phyloP scores from a whole-genome alignment of 1,140 invertebrate genomes.

The Platorchestia sp. region DNA sequence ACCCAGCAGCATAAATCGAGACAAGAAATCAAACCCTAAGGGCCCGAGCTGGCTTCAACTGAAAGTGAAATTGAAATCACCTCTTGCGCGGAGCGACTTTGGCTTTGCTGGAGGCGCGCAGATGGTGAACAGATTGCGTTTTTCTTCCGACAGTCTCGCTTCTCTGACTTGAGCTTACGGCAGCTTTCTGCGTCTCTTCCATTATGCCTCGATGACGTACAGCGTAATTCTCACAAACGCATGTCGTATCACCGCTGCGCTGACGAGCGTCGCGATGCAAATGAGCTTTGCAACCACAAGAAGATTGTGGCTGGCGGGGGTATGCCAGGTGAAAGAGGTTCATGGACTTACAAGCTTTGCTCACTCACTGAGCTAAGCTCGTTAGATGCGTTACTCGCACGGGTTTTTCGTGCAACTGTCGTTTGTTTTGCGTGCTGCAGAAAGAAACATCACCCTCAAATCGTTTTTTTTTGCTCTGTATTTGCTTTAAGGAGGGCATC shows the following conservation, averaged over 20 bases:
- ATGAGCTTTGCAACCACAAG: not conserved
- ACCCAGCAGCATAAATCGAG: not conserved
- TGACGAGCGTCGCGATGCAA: not conserved
- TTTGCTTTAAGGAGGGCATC: no score
- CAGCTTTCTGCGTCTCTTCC: not conserved
- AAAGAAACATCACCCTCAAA: not conserved
- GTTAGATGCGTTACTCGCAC: not conserved
- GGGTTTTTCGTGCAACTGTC: not conserved
- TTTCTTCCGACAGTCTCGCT: not conserved
- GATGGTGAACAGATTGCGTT: not conserved
- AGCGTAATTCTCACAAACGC: not conserved
- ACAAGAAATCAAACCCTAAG: not conserved
- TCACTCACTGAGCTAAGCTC: not conserved
- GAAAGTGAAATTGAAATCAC: not conserved
- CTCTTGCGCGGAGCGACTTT: not conserved
- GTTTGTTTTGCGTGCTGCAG: not conserved
- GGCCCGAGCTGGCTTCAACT: not conserved
- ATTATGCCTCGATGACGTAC: not conserved
- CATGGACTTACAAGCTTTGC: not conserved
- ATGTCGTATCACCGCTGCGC: not conserved
- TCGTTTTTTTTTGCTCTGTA: not conserved
- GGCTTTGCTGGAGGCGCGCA: not conserved
- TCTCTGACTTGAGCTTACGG: not conserved
- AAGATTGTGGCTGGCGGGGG: not conserved
- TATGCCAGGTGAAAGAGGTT: not conserved